Base-by-base conservation (phyloP, 2,888 invertebrate species). In the Stramonita haemastoma region DNA sequence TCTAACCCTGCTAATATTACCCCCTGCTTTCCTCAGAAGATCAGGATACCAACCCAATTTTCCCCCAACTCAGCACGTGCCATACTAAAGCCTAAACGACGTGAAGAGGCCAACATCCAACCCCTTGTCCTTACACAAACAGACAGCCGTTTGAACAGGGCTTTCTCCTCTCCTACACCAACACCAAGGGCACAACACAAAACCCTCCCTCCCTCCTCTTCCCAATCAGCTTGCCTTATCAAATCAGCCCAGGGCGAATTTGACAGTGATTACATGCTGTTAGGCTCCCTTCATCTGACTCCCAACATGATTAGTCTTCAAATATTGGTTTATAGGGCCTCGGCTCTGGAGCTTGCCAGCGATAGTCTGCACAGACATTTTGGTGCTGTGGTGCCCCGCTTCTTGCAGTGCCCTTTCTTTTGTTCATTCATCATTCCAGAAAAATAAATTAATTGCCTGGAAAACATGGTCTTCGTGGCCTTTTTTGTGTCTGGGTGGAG, bases 271-370 rank as follows among this genome's bases (percentile, higher is more conserved):
- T 84, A 84, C 84, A 84, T 19, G 84, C 57, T 22, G 56, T 29
- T 84, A 57, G 84, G 84, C 84, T 29, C 84, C 57, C 84, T 84
- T 84, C 84, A 84, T 84, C 29, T 46, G 15, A n/a, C 57, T 57
- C 56, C 57, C 57, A 84, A 84, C 84, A 84, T 84, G 84, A 84
- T 84, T 84, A 84, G 84, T 84, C 84, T 84, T 84, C 84, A 84
- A 84, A 57, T 84, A 84, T 84, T 84, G 84, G 84, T 84, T 84
- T 84, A 84, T 57, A 57, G 46, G 46, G 46, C 46, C 46, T 46
- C 46, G 46, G 46, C 46, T 46, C 46, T 46, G 46, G 46, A 46
- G 46, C 4, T 46, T 2, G 46, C 46, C 46, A 46, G 46, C 46
- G 46, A 46, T 46, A 46, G 46, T 73, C 73, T n/a, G n/a, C 26